These are phyloP conservation scores for Tolmerus cingulatus DNA, from an alignment of 2,888 invertebrate species.

Conservation along the genomic window DNA sequence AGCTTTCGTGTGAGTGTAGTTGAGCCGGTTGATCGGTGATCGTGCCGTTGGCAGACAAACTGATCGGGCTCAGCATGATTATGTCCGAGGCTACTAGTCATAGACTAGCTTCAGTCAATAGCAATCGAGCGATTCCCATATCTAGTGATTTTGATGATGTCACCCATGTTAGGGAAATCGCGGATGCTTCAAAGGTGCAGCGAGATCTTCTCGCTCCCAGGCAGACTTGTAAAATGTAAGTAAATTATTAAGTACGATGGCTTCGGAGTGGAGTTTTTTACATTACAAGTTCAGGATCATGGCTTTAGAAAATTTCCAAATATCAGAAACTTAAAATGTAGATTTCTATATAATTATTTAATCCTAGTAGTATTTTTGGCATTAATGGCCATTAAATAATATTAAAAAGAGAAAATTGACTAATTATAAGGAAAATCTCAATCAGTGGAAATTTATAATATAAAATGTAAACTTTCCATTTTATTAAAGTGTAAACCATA, in stretches of 20 bases:
- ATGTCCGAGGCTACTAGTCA: constrained; percentile 22
- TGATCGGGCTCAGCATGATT: constrained; percentile 9
- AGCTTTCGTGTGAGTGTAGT: background rate
- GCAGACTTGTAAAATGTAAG: background rate
- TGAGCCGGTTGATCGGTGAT: background rate
- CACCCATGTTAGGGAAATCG: background rate
- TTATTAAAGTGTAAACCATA: too few relatives aligned
- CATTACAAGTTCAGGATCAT: background rate
- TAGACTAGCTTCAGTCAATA: constrained; percentile 26
- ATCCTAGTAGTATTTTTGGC: background rate
- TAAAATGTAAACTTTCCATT: too few relatives aligned
- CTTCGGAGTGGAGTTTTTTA: background rate
- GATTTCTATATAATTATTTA: background rate
- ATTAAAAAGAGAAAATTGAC: too few relatives aligned
- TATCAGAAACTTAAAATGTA: background rate
- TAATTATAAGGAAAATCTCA: too few relatives aligned
- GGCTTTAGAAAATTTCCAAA: background rate
- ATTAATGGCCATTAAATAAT: too few relatives aligned
- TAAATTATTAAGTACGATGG: background rate
- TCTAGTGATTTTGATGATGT: constrained; percentile 29
- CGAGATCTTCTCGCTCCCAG: background rate
- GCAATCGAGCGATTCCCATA: constrained; percentile 11
- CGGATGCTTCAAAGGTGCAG: background rate
- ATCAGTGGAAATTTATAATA: too few relatives aligned
- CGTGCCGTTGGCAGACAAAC: background rate